Conservation (phyloP, 1,140 invertebrate species). For the Heterodera carotae region DNA sequence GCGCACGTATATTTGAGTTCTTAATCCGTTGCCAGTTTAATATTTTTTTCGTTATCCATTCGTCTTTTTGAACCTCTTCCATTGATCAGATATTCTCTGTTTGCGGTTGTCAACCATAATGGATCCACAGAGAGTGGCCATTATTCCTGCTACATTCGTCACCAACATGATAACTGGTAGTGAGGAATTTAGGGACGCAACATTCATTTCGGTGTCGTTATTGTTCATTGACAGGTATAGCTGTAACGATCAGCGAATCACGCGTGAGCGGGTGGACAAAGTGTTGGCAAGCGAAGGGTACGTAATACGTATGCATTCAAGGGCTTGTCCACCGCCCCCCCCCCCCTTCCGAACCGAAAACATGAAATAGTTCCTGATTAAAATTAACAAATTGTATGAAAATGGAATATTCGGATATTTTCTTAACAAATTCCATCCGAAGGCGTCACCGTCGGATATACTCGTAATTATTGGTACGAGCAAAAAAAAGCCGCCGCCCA, state of each 20-base stretch:
- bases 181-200: too few species aligned
- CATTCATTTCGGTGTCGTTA: background rate
- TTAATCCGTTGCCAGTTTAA: too few species aligned
- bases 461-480: too few species aligned
- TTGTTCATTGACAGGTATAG: conserved; percentile 77
- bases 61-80: conserved; percentile 17
- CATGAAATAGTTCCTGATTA: too few species aligned
- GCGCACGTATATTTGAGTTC: conserved; percentile 14
- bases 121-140: conserved; percentile 89
- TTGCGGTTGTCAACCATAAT: conserved; percentile 93
- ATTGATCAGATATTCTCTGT: conserved; percentile 79
- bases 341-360: too few species aligned
- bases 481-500: too few species aligned
- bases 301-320: too few species aligned
- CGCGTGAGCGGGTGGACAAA: conserved; percentile 79
- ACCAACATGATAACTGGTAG: conserved; percentile 66
- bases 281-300: conserved; percentile 89
- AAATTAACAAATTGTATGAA: too few species aligned
- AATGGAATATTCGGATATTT: too few species aligned
- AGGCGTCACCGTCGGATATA: too few species aligned
- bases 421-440: too few species aligned
- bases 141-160: conserved; percentile 89
- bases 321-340: too few species aligned
- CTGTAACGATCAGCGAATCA: conserved; percentile 93
- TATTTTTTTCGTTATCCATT: background rate